Evolutionary conservation across 1,140 invertebrate genomes (phyloP).

Genomic region (Conus betulinus): DNA sequence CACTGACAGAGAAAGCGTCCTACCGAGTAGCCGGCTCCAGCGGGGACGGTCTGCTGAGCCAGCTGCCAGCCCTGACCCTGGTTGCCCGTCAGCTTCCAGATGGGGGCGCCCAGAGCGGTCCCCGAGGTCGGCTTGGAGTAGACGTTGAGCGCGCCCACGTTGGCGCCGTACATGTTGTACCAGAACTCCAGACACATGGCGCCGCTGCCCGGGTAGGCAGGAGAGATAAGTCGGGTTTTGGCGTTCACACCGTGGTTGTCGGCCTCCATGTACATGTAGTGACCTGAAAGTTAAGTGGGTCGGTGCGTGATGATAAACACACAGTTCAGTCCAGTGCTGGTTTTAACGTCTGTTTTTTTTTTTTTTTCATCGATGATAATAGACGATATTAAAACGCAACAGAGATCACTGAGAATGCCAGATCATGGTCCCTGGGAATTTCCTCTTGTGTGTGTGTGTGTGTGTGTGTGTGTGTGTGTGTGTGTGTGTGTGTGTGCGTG

Average conservation of each 20-base stretch:
- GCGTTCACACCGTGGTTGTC: slow-evolving; percentile 56
- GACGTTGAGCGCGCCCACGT: slow-evolving; percentile 63
- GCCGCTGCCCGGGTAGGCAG: slow-evolving; percentile 45
- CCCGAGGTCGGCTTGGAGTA: slow-evolving; percentile 42
- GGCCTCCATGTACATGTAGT: slow-evolving; percentile 72
- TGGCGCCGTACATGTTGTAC: slow-evolving; percentile 68
- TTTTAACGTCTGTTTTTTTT: not conserved
- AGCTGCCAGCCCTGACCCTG: slow-evolving; percentile 66
- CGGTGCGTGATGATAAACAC: not conserved
- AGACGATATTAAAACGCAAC: no score
- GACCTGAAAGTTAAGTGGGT: slow-evolving; percentile 37
- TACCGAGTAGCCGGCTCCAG: slow-evolving; percentile 53
- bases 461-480: no score
- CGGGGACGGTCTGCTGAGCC: slow-evolving; percentile 60
- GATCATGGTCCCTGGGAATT: no score
- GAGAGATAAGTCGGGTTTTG: slow-evolving; percentile 58
- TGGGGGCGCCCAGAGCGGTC: slow-evolving; percentile 44
- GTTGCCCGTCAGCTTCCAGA: slow-evolving; percentile 62
- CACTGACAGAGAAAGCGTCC: not conserved
- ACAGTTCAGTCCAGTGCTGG: no score
- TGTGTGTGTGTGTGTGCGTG: no score
- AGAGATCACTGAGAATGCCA: no score
- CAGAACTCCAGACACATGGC: slow-evolving; percentile 64
- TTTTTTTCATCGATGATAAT: no score
- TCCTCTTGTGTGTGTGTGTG: no score